phyloP scores from a whole-genome alignment of 2,113 vertebrate genomes.

The Struthidea cinerea region DNA sequence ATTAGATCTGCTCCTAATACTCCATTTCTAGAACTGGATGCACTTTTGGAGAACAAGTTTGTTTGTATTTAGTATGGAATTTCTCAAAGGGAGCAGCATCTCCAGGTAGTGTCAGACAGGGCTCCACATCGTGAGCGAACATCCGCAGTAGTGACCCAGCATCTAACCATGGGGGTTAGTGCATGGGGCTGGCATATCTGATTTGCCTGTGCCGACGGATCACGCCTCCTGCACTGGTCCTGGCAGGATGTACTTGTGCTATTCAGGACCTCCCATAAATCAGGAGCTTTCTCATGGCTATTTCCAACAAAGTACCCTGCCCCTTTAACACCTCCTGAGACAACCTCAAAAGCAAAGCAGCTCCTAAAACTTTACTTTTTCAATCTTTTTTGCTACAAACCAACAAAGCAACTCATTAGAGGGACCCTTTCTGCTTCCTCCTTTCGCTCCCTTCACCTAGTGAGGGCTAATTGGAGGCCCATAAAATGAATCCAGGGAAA shows the following conservation, averaged over 20 bases:
- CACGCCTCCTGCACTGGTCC: not conserved
- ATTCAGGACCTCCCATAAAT: not conserved
- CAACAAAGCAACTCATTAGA: not conserved
- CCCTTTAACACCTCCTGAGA: not conserved
- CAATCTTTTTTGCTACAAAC: not conserved
- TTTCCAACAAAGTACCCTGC: not conserved
- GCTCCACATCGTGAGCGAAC: rapidly evolving
- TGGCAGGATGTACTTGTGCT: not conserved
- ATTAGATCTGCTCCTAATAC: not conserved
- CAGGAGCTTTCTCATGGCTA: not conserved
- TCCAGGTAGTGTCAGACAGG: not conserved
- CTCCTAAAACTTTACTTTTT: not conserved
- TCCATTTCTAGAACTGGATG: not conserved
- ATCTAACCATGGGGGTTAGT: not conserved
- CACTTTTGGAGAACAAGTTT: not conserved
- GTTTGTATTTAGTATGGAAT: not conserved
- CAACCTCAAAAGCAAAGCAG: not conserved
- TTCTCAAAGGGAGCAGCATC: not conserved
- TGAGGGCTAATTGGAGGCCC: not conserved
- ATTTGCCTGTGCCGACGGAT: not conserved
- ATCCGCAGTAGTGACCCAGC: not conserved
- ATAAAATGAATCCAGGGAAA: not conserved
- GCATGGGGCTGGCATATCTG: not conserved
- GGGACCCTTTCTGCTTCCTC: not conserved
- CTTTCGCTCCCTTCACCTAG: not conserved